These are phyloP conservation scores for Gasterosteus nipponicus DNA, from an alignment of 2,113 vertebrate genomes.

Conservation along the genomic window DNA sequence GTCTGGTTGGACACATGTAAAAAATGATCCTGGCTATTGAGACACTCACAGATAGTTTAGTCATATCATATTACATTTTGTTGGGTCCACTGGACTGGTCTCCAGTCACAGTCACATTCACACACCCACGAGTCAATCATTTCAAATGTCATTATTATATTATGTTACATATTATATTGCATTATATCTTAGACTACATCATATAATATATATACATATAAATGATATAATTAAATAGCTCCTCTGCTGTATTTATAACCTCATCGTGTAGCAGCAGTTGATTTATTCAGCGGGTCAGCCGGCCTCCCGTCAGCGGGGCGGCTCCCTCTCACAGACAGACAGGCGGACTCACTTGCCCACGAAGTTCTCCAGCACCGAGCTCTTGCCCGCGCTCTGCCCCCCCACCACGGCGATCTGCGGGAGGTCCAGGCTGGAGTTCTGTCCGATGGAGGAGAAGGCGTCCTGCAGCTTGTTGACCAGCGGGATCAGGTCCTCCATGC, in stretches of 20 bases:
- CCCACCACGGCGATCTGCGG: slow-evolving; percentile 97
- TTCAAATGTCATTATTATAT: too few species aligned
- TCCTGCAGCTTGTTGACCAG: slow-evolving; percentile 93
- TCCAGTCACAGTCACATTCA: too few species aligned
- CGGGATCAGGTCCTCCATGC: slow-evolving; percentile 96
- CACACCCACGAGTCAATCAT: too few species aligned
- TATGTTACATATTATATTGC: too few species aligned
- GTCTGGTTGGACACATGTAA: too few species aligned
- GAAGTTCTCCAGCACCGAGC: slow-evolving; percentile 97
- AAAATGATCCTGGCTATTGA: too few species aligned
- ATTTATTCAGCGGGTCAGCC: neutral
- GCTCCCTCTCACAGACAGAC: neutral
- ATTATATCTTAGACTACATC: neutral
- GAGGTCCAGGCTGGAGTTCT: slow-evolving; percentile 91
- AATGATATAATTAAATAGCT: neutral
- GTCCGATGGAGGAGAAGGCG: slow-evolving; percentile 92
- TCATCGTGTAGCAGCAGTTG: neutral
- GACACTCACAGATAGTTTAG: too few species aligned
- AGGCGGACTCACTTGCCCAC: slow-evolving; percentile 87
- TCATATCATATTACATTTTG: too few species aligned
- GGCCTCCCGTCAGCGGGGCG: neutral
- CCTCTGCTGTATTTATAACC: too few species aligned
- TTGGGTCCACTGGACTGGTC: too few species aligned
- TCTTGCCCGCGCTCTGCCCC: slow-evolving; percentile 95
- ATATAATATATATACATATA: neutral